Base-by-base conservation (phyloP, 1,140 invertebrate genomes). In the Drosophila tristis region DNA sequence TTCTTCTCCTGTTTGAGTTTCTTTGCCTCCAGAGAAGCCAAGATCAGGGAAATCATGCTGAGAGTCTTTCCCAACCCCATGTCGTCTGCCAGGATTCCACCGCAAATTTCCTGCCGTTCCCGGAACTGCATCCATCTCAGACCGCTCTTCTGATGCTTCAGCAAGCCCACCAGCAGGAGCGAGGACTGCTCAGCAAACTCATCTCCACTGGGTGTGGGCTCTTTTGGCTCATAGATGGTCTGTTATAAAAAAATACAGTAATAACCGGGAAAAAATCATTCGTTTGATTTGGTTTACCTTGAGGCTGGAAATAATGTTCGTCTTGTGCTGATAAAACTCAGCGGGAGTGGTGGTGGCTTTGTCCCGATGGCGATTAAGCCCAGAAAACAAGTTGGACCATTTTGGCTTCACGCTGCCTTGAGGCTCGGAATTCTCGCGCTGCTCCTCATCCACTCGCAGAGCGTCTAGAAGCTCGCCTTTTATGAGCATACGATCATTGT, bases 71-170 rank as follows among this genome's bases (percentile, higher is more conserved):
- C 80, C n/a, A 85, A 29, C 4, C 80, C 80, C 80, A 84, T 84
- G n/a, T 84, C 80, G 4, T 84, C 80, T 5, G 76, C 80, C 13
- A 84, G 44, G 6, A 84, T 84, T 7, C 80, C 80, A 5, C 80
- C 80, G 5, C 54, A 16, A 8, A 81, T 60, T 6, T 13, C 93
- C 90, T 98, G 96, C 0, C 47, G 51, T 16, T 99, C 98, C 44
- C 98, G 92, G 96, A 97, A 98, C 2, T 94, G 63, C 47, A 99
- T 91, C 98, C 98, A 99, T 11, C 95, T 94, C 0, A 99, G 92
- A 0, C 96, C 97, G 29, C 13, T 7, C 11, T 68, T 13, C 7
- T 81, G 78, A 42, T 81, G 78, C 4, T 73, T 67, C 15, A 81
- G 4, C 15, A 81, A 39, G 2, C 44, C 42, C 0, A 81, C 79